These are phyloP conservation scores for Odontamblyopus rebecca DNA, from an alignment of 2,797 vertebrate genomes.

Conservation along the genomic window DNA sequence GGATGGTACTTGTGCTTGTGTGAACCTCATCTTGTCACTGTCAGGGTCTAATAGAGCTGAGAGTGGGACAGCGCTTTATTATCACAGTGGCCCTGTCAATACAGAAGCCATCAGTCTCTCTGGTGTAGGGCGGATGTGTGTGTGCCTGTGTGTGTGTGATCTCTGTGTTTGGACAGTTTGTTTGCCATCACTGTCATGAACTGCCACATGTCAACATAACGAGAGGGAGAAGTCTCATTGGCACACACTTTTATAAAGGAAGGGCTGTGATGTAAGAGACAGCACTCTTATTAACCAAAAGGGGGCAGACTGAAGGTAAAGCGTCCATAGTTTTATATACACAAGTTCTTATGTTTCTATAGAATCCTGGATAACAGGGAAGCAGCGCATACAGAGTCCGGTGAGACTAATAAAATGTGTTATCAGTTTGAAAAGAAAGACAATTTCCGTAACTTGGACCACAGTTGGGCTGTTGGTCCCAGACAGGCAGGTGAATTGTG, in stretches of 20 bases:
- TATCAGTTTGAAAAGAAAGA: constrained; percentile 4
- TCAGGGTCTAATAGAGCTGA: constrained; percentile 77
- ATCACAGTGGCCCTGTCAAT: constrained; percentile 82
- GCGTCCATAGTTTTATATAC: neutral
- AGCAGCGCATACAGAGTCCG: neutral
- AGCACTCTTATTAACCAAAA: constrained; percentile 26
- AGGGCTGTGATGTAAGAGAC: constrained; percentile 22
- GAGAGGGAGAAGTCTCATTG: constrained; percentile 50
- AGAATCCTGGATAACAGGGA: neutral
- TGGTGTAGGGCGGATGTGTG: constrained; percentile 17
- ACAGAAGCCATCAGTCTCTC: constrained; percentile 73
- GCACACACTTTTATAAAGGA: constrained; percentile 29
- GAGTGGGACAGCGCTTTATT: constrained; percentile 79
- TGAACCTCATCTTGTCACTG: constrained; percentile 75
- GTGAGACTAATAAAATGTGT: neutral
- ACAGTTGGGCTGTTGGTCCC: neutral
- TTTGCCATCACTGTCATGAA: constrained; percentile 58
- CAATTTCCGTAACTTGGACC: neutral
- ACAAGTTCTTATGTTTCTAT: neutral
- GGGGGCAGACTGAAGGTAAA: neutral
- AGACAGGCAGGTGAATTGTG: constrained; percentile 7
- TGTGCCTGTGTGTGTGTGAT: constrained; percentile 2
- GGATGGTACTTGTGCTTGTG: constrained; percentile 55
- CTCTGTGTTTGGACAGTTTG: constrained; percentile 39
- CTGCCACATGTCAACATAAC: constrained; percentile 72